Evolutionary conservation across 2,888 invertebrate genomes (phyloP).

Genomic region (Drosophila multiciliata): DNA sequence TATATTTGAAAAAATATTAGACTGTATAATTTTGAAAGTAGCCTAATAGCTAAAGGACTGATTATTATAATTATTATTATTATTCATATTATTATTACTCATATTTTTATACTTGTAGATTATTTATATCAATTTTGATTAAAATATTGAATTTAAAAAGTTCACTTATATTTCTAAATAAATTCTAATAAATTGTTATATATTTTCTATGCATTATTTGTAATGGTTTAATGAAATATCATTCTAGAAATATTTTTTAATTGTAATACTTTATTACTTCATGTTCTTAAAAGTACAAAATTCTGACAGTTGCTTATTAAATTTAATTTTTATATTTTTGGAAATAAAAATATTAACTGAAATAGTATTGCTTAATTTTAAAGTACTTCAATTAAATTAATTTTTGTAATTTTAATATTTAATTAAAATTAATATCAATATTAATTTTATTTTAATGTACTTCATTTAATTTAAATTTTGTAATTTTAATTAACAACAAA

Average conservation of each 20-base stretch:
- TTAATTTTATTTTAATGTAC: too few relatives aligned
- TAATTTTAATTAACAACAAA: background rate
- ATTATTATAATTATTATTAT: background rate
- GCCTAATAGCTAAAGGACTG: background rate
- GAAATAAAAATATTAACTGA: too few relatives aligned
- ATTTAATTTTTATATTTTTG: background rate
- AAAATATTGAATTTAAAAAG: background rate
- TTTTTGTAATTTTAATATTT: background rate
- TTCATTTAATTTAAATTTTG: background rate
- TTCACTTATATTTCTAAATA: background rate
- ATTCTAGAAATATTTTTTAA: fast-evolving
- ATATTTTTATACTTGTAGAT: background rate
- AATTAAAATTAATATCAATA: background rate
- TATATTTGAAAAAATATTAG: background rate
- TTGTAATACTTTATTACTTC: background rate
- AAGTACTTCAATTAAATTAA: background rate
- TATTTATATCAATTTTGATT: too few relatives aligned
- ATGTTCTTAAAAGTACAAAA: background rate
- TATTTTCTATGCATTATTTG: background rate
- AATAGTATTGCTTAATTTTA: background rate
- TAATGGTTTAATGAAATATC: background rate
- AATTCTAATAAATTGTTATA: background rate
- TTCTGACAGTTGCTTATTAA: background rate
- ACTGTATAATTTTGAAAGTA: background rate
- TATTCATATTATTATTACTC: too few relatives aligned